Base-by-base conservation (phyloP, 2,797 vertebrate genomes). In the Aphelocoma californica region DNA sequence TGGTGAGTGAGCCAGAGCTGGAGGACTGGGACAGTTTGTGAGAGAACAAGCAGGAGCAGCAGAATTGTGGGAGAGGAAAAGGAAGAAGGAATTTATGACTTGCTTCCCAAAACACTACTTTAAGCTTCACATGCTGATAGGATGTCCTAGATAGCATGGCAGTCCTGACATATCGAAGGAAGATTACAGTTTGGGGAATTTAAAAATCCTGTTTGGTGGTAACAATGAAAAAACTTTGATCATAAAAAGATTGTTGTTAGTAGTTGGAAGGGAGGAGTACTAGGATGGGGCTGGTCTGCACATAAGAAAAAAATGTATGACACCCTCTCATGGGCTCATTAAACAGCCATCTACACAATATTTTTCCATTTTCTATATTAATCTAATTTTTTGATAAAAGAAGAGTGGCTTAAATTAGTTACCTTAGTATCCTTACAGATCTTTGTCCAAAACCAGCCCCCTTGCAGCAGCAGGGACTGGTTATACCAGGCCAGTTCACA, bases 301-400 rank as follows among this genome's bases (percentile, higher is more conserved):
- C 18, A 3, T 19, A 58, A 66, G 50, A 56, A 38, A 71, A 57
- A 84, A 77, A 71, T 81, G 77, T 92, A 77, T 61, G 42, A 18
- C 80, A 28, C 18, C 13, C 21, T 81, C 32, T 80, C 47, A 67
- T 11, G 31, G 47, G 36, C 85, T 97, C 58, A 34, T 85, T 93
- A 81, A 96, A 81, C 23, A 86, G 57, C 34, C 40, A 7, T 85
- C 40, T 50, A 69, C 32, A 69, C 14, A 48, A 32, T 61, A 64
- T 64, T 74, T 67, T 4, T 75, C 84, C 53, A 72, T 88, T 95
- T 96, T 93, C 87, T 54, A 53, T 70, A 74, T 79, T 95, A 95
- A 95, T 92, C 72, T 93, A 69, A 93, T 96, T 95, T 97, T 97
- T 65, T 84, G 44, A 40, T 69, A 45, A 94, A 95, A 95, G 25